These are phyloP conservation scores for Cherax quadricarinatus DNA, from an alignment of 1,140 invertebrate species.

Conservation along the genomic window DNA sequence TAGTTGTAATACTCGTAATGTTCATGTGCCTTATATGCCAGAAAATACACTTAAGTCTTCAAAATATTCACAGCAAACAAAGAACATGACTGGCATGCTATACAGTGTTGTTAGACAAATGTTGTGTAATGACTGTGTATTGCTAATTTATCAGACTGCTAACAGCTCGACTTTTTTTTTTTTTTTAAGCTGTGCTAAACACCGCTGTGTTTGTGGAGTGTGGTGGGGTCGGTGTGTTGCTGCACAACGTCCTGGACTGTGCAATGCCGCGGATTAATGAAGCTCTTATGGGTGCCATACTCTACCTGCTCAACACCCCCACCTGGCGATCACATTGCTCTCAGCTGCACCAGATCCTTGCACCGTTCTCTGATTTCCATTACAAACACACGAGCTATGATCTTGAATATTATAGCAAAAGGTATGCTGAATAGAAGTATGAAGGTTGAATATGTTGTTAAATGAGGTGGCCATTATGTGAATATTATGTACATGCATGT, in stretches of 20 bases:
- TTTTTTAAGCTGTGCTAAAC: constrained; percentile 86
- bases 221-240: constrained; percentile 89
- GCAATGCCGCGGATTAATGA: constrained; percentile 84
- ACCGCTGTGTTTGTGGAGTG: constrained; percentile 87
- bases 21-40: no score
- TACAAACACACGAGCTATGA: constrained; percentile 78
- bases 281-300: constrained; percentile 89
- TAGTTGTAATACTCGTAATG: no score
- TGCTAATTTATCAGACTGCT: no score
- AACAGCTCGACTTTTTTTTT: not conserved
- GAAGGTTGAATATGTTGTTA: not conserved
- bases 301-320: constrained; percentile 91
- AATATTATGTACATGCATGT: no score
- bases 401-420: constrained; percentile 59
- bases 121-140: no score
- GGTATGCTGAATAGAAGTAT: constrained; percentile 3
- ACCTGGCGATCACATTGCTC: constrained; percentile 85
- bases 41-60: no score
- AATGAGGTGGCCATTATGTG: no score
- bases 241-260: constrained; percentile 88
- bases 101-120: no score
- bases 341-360: constrained; percentile 89
- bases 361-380: constrained; percentile 95
- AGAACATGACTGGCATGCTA: no score
- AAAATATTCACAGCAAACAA: no score